phyloP scores from a whole-genome alignment of 2,888 invertebrate genomes.

The Pemphredon lugubris region DNA sequence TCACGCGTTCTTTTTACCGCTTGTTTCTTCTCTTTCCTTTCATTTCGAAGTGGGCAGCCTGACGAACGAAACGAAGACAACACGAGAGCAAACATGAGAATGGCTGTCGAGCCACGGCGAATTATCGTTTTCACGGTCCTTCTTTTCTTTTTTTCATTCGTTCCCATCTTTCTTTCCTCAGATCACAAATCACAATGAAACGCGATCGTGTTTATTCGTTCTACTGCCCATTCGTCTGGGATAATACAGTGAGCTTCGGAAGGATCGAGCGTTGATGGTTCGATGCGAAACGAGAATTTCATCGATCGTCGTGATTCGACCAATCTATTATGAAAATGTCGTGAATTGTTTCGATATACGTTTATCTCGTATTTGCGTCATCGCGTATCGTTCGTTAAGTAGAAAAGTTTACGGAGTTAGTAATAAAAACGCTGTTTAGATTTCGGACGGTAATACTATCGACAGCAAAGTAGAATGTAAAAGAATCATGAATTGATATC shows the following conservation, averaged over 20 bases:
- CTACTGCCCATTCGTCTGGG: constrained; percentile 18
- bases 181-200: background rate
- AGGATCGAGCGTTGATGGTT: background rate
- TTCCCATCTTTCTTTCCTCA: background rate
- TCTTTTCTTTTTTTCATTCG: background rate
- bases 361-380: too few relatives aligned
- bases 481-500: background rate
- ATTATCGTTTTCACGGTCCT: constrained; percentile 43
- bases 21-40: constrained; percentile 15
- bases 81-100: constrained; percentile 37
- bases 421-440: background rate
- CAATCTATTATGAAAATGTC: constrained; percentile 4
- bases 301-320: constrained; percentile 1
- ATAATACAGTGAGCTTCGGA: background rate
- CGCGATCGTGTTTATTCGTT: constrained; percentile 7
- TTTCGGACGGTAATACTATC: background rate
- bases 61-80: constrained; percentile 51
- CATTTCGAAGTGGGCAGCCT: constrained; percentile 26
- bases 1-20: constrained; percentile 28
- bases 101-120: constrained; percentile 72
- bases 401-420: too few relatives aligned
- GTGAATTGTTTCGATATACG: too few relatives aligned
- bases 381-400: too few relatives aligned
- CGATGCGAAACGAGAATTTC: background rate
- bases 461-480: background rate